phyloP scores from a whole-genome alignment of 2,797 vertebrate species.

The Hirundo rustica region DNA sequence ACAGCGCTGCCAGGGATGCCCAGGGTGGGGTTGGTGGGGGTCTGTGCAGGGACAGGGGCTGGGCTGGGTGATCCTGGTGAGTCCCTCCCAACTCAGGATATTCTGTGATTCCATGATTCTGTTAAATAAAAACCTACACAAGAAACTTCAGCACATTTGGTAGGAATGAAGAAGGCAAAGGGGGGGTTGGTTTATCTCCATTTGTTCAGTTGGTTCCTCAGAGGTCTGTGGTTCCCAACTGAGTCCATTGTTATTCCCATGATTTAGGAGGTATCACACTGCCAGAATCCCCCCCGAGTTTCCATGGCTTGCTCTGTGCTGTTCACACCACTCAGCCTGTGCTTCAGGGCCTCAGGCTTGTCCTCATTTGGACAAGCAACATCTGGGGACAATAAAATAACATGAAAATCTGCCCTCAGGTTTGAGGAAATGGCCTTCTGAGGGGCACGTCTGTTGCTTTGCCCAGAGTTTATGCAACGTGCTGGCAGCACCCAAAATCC shows the following conservation, averaged over 20 bases:
- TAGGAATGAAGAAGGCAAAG: neutral
- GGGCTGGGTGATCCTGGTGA: fast-evolving
- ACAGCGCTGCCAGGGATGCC: neutral
- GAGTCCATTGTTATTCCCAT: neutral
- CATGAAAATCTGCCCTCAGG: neutral
- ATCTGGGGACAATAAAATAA: conserved; percentile 5
- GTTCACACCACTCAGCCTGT: neutral
- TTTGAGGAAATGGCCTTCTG: neutral
- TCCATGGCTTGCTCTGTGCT: neutral
- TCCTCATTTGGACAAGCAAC: neutral
- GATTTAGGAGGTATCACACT: neutral
- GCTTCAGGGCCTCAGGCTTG: neutral
- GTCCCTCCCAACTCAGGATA: fast-evolving
- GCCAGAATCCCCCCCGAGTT: neutral
- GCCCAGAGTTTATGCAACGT: neutral
- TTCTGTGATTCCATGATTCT: neutral
- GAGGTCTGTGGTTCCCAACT: neutral
- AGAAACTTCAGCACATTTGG: neutral
- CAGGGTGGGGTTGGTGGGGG: neutral
- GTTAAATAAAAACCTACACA: neutral
- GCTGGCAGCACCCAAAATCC: neutral
- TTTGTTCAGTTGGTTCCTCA: neutral
- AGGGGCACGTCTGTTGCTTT: neutral
- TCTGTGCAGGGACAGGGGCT: neutral
- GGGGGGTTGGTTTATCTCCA: neutral